Evolutionary conservation across 2,888 invertebrate species (phyloP).

Genomic region (Cybosia mesomella): DNA sequence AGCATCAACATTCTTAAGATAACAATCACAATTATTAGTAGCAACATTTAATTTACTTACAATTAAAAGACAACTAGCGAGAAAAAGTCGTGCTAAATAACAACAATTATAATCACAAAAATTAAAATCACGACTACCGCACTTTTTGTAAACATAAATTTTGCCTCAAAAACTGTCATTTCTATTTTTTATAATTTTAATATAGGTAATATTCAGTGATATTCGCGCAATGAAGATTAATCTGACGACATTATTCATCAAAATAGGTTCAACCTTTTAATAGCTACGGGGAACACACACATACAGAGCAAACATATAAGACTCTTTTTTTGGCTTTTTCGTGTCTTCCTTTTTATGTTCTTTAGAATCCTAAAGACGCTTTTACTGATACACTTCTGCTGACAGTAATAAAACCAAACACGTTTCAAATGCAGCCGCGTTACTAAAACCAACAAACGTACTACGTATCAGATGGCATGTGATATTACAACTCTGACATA

Average conservation of each 20-base stretch:
- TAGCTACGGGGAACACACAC: no score
- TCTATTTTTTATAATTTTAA: no score
- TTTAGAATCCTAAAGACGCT: no score
- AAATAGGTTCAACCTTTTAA: neutral
- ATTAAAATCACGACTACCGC: no score
- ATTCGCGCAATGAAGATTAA: neutral
- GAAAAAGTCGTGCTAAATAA: neutral
- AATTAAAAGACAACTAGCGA: neutral
- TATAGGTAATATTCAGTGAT: no score
- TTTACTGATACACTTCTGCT: neutral
- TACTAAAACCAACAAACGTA: constrained; percentile 9
- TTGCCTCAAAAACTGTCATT: no score
- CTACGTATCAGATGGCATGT: constrained; percentile 29
- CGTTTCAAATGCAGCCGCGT: neutral
- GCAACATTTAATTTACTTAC: neutral
- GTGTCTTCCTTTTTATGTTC: no score
- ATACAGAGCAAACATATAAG: neutral
- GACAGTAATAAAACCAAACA: neutral
- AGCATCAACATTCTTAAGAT: neutral
- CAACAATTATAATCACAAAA: neutral
- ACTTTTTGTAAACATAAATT: no score
- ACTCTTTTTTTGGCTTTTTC: neutral
- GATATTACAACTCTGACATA: constrained; percentile 1
- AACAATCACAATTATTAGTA: constrained; percentile 21
- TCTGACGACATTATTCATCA: neutral